Conservation (phyloP, 2,113 vertebrate species). For the Sporophila hypoxantha region DNA sequence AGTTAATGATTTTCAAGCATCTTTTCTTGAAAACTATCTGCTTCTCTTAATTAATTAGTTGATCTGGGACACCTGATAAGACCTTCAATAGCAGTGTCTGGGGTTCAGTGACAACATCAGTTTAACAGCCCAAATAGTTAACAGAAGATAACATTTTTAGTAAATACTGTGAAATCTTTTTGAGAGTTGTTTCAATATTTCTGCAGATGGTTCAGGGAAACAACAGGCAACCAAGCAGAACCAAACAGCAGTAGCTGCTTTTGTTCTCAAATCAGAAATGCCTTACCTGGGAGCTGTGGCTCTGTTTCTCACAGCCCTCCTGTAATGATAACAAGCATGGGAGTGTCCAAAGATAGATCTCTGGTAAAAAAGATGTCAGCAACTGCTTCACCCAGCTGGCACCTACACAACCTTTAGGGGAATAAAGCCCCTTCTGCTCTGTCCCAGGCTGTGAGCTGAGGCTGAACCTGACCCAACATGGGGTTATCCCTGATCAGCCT, state of each 20-base stretch:
- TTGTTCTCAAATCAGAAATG: not conserved
- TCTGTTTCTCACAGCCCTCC: not conserved
- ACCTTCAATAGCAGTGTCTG: not conserved
- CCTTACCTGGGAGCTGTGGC: not conserved
- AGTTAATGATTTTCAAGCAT: not conserved
- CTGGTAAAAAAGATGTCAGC: not conserved
- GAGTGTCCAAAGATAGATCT: not conserved
- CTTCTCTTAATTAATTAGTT: not conserved
- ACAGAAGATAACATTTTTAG: not conserved
- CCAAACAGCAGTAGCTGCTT: not conserved
- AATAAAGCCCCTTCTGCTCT: not conserved
- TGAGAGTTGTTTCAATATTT: not conserved
- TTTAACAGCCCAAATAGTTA: not conserved
- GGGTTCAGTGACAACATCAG: not conserved
- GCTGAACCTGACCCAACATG: not conserved
- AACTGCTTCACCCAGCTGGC: not conserved
- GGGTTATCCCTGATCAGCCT: not conserved
- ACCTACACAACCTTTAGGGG: not conserved
- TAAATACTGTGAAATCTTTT: not conserved
- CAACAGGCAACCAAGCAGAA: too few species aligned
- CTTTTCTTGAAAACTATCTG: not conserved
- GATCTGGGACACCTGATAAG: not conserved
- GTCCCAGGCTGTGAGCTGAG: not conserved
- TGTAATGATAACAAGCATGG: not conserved
- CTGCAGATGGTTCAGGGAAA: not conserved